Conservation (phyloP, 2,888 invertebrate species). For the Fissipunctia ypsillon region DNA sequence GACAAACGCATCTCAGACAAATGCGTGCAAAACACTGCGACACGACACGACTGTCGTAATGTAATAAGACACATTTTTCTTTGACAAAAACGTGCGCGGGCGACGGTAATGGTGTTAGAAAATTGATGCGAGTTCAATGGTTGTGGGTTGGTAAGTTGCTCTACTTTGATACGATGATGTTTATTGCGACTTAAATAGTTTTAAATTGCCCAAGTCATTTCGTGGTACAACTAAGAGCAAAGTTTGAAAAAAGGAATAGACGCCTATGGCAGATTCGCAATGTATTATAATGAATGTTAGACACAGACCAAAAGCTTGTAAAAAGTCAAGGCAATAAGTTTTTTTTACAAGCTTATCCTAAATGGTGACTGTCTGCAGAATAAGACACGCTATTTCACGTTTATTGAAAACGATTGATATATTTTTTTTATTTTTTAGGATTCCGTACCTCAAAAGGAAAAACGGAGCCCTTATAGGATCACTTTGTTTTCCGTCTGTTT, state of each 20-base stretch:
- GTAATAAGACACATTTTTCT: conserved; percentile 89
- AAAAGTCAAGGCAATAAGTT: neutral
- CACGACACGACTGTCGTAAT: conserved; percentile 78
- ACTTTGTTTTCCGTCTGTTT: too few relatives aligned
- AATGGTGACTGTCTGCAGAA: neutral
- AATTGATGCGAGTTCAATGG: conserved; percentile 74
- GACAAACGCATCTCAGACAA: conserved; percentile 58
- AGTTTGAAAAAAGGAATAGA: neutral
- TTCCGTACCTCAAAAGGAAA: too few relatives aligned
- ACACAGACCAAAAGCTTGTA: too few relatives aligned
- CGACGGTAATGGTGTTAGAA: conserved; percentile 81
- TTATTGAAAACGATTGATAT: too few relatives aligned
- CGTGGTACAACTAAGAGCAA: too few relatives aligned
- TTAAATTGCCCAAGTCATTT: neutral
- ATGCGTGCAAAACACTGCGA: conserved; percentile 68
- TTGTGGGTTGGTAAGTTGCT: conserved; percentile 68
- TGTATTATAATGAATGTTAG: neutral
- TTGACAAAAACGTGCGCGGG: conserved; percentile 82
- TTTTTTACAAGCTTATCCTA: neutral
- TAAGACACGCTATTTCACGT: neutral
- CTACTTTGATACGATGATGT: conserved; percentile 60
- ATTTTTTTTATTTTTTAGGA: too few relatives aligned
- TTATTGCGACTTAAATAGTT: neutral
- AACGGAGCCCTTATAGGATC: too few relatives aligned
- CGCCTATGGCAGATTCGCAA: neutral